These are phyloP conservation scores for Chaetorhynchus papuensis DNA, from an alignment of 2,113 vertebrate species.

Conservation along the genomic window DNA sequence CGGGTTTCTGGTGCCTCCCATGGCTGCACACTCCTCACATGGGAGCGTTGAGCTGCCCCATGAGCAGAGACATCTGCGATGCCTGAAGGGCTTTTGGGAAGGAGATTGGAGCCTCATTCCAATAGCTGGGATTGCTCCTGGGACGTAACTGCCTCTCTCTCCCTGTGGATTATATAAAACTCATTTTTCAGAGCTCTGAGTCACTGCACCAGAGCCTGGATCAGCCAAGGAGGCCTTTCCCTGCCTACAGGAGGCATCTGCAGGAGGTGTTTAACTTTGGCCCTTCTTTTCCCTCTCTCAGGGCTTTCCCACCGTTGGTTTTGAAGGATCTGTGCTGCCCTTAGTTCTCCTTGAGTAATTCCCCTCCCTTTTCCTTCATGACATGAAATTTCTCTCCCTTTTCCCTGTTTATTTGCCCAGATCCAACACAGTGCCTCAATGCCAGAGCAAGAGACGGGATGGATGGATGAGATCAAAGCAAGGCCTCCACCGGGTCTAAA, in stretches of 20 bases:
- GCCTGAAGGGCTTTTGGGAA: neutral
- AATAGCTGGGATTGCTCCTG: neutral
- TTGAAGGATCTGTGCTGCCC: neutral
- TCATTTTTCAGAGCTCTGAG: neutral
- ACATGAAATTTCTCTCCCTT: neutral
- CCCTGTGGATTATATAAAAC: neutral
- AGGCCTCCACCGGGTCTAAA: neutral
- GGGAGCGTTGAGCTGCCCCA: accelerated
- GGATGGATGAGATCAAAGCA: neutral
- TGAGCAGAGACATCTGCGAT: neutral
- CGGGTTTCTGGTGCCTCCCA: neutral
- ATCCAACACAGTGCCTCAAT: neutral
- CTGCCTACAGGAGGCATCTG: neutral
- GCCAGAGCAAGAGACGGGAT: neutral
- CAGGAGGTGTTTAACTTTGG: neutral
- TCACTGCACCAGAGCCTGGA: neutral
- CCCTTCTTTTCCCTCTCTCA: neutral
- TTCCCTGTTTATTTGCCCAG: neutral
- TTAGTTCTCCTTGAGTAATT: neutral
- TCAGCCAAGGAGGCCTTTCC: neutral
- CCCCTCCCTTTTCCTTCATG: neutral
- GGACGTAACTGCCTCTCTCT: neutral
- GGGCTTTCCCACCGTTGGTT: neutral
- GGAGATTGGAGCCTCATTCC: neutral
- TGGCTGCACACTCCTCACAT: neutral